Base-by-base conservation (phyloP, 2,888 invertebrate species). In the Tipula confusa region DNA sequence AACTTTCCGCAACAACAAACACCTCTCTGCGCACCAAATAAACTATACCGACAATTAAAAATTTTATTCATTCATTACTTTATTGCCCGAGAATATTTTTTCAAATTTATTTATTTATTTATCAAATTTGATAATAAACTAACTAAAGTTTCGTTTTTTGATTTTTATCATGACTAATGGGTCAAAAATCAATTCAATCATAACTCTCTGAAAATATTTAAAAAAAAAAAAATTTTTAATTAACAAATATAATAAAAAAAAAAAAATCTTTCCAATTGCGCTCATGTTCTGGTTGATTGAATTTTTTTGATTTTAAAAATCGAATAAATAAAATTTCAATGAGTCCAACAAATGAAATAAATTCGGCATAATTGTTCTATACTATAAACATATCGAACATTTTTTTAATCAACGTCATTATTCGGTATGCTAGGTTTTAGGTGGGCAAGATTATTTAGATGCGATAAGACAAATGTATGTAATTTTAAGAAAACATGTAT, bases 151-250 rank as follows among this genome's bases (percentile, higher is more conserved):
- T n/a, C n/a, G n/a, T n/a, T n/a, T n/a, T n/a, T n/a, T n/a, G n/a
- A 43, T 64, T 18, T 64, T 64, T 64, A 64, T 64, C 64, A 64
- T 64, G 64, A 18, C 64, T 64, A 64, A 18, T 64, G 64, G 64
- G 64, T 64, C 64, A 64, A 64, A 64, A 64, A 64, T 64, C 24
- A 64, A 64, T 64, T 64, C 64, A 64, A 64, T 64, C 64, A 64
- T 24, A 64, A 43, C 43, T 43, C 43, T 64, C 24, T 64, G 64
- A 64, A 18, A 24, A 24, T 24, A 64, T 18, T 64, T 24, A 24
- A 6, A 64, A 64, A 64, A 24, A 6, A 64, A 64, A 64, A 64
- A n/a, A 43, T 64, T 64, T 64, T 43, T 43, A 43, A 43, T 43
- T 43, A 43, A 43, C 6, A 7, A 7, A 31, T 31, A 31, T 5